These are phyloP conservation scores for Arremon brunneinucha DNA, from an alignment of 2,797 vertebrate genomes.

Conservation along the genomic window DNA sequence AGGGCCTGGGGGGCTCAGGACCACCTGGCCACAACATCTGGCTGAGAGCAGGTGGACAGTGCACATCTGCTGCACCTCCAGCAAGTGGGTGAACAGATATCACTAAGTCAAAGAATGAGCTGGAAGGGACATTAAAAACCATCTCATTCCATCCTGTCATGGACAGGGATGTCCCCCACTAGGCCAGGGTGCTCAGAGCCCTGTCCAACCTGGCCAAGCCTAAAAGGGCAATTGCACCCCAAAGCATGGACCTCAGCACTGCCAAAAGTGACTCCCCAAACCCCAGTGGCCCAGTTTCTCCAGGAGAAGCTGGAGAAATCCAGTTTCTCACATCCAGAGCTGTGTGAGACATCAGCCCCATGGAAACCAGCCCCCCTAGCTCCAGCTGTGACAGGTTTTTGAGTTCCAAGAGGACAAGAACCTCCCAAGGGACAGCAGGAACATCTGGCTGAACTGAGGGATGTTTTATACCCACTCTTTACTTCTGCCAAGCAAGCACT, in stretches of 20 bases:
- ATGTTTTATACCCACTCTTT: neutral
- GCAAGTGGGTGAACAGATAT: rapidly evolving
- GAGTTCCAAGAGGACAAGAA: neutral
- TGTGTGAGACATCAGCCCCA: rapidly evolving
- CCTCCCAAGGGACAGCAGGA: neutral
- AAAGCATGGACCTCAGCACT: neutral
- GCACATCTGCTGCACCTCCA: rapidly evolving
- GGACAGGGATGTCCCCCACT: neutral
- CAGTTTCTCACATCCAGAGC: neutral
- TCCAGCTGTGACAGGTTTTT: neutral
- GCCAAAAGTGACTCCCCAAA: neutral
- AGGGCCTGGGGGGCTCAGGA: neutral
- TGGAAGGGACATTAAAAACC: neutral
- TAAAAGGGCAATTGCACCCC: rapidly evolving
- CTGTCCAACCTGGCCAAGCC: neutral
- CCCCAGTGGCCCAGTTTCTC: neutral
- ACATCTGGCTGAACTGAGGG: neutral
- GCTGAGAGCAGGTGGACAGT: rapidly evolving
- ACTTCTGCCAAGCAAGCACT: neutral
- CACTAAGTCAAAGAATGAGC: too few relatives aligned
- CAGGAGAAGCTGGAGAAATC: neutral
- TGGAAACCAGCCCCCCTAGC: neutral
- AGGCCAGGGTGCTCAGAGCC: neutral
- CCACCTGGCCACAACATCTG: neutral
- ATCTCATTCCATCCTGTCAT: rapidly evolving